Base-by-base conservation (phyloP, 2,113 vertebrate species). In the Perca schrenkii region DNA sequence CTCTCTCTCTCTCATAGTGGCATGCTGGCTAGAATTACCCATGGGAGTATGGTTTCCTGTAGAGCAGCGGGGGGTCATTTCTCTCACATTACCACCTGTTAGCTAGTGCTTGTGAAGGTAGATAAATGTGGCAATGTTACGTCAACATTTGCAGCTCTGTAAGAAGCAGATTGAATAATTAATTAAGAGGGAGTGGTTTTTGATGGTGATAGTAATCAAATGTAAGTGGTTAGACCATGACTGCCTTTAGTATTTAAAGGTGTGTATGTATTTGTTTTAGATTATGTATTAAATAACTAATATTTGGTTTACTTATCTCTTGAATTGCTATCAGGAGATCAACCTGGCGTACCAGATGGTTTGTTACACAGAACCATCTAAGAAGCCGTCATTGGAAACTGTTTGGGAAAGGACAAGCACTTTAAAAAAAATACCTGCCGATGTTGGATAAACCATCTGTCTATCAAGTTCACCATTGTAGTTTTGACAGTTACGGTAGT, bases 41-140 rank as follows among this genome's bases (percentile, higher is more conserved):
- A 50, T 22, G 17, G 69, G 93, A 86, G 84, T 94, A 76, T 62
- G 22, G 91, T 95, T 94, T 92, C 92, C 71, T 60, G 47, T n/a
- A 2, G 63, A 62, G 46, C 74, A 40, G 63, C 46, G 8, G 79
- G 69, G 67, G 88, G 83, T 87, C 82, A 83, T 4, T 31, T 80
- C 54, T 85, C 93, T 93, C 89, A 73, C 52, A 7, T 93, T 92
- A 83, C 92, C 88, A 73, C 78, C 83, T 88, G n/a, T 81, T 75
- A 36, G 57, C 73, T 47, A 4, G 49, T 52, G 31, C 43, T 34
- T 49, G 28, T 25, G 21, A 66, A 17, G n/a, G 66, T 19, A 25
- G 67, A 58, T 2, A 57, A 49, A 58, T 34, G 63, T 13, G 43
- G 50, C 25, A 56, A 53, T 2, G 31, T 5, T 2, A 8, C 10